These are phyloP conservation scores for Eira barbara DNA, from an alignment of 2,113 vertebrate species.

Conservation along the genomic window DNA sequence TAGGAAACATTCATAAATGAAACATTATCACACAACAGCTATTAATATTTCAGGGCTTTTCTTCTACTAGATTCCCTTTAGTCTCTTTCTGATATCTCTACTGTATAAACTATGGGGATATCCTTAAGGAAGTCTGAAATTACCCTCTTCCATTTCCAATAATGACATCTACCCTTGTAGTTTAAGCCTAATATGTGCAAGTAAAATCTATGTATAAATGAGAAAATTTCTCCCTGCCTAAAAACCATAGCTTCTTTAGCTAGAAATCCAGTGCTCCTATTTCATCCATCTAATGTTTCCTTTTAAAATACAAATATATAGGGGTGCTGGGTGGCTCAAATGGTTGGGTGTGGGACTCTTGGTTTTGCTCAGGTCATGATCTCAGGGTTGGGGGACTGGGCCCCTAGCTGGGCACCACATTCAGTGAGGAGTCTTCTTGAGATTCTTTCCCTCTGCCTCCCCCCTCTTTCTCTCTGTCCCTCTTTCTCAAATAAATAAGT, in stretches of 20 bases:
- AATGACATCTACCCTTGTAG: background rate
- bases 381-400: background rate
- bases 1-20: background rate
- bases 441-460: background rate
- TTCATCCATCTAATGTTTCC: background rate
- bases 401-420: background rate
- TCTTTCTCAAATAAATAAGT: background rate
- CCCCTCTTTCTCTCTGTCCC: background rate
- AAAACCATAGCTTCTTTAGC: background rate
- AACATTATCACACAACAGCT: background rate
- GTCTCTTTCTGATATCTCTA: background rate
- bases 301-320: slow-evolving; percentile 18
- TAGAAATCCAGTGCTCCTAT: background rate
- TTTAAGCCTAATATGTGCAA: background rate
- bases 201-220: background rate
- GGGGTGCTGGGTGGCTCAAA: background rate
- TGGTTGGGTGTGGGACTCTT: background rate
- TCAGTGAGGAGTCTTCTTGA: background rate
- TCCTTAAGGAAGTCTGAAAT: background rate
- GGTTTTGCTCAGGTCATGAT: background rate
- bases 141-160: background rate
- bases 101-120: background rate
- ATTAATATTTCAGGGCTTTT: background rate
- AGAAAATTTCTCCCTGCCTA: background rate
- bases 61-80: background rate